These are phyloP conservation scores for Heteromyza rotundicornis DNA, from an alignment of 2,888 invertebrate genomes.

Conservation along the genomic window DNA sequence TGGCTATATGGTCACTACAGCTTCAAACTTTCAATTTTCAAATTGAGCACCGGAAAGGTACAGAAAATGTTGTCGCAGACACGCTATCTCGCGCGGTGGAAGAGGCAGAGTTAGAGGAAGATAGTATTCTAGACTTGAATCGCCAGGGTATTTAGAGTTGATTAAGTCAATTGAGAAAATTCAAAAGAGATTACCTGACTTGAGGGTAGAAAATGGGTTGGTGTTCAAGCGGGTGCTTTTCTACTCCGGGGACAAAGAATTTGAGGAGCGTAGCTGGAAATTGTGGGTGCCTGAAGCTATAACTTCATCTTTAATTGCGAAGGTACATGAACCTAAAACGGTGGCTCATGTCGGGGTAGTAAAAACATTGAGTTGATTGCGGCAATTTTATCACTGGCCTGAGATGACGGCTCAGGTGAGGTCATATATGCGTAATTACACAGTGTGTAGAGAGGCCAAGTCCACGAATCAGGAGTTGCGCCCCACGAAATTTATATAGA, in stretches of 20 bases:
- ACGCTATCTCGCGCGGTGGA: background rate
- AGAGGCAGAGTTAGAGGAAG: background rate
- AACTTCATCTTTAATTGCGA: background rate
- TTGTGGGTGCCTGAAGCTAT: background rate
- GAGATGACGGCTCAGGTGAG: conserved; percentile 21
- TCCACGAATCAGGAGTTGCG: conserved; percentile 3
- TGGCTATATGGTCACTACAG: conserved; percentile 3
- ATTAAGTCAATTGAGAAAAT: too few species aligned
- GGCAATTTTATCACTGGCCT: conserved; percentile 30
- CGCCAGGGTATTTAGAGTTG: background rate
- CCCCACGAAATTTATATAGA: conserved; percentile 19
- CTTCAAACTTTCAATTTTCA: conserved; percentile 9
- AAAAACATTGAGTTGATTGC: conserved; percentile 14
- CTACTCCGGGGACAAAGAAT: too few species aligned
- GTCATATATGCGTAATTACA: conserved; percentile 6
- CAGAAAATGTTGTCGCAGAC: conserved; percentile 6
- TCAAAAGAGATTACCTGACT: too few species aligned
- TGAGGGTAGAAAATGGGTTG: too few species aligned
- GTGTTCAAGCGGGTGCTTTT: too few species aligned
- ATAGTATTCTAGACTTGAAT: background rate
- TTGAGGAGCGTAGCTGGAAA: too few species aligned
- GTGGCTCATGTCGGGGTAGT: conserved; percentile 12
- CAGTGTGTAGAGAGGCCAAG: conserved; percentile 19
- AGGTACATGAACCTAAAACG: background rate
- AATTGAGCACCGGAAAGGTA: background rate